These are phyloP conservation scores for Siniperca chuatsi DNA, from an alignment of 2,113 vertebrate genomes.

Conservation along the genomic window DNA sequence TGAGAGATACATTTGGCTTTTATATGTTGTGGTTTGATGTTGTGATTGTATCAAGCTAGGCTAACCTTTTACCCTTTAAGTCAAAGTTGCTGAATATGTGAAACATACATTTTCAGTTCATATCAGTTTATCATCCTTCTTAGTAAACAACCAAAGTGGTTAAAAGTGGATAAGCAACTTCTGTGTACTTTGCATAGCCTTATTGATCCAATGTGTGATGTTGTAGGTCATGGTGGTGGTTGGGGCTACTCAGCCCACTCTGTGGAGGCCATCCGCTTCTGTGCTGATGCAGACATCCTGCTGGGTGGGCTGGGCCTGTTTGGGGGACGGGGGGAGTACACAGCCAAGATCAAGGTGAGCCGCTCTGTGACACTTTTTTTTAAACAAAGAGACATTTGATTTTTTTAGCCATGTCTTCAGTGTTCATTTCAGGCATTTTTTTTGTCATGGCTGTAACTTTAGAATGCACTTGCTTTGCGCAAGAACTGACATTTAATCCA, in stretches of 20 bases:
- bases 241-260: slow-evolving; percentile 99
- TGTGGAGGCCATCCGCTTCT: slow-evolving; percentile 98
- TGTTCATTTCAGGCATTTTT: neutral
- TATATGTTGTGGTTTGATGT: neutral
- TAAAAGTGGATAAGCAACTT: neutral
- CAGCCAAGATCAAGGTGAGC: slow-evolving; percentile 97
- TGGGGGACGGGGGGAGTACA: slow-evolving; percentile 97
- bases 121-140: neutral
- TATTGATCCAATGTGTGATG: slow-evolving; percentile 24
- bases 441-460: neutral
- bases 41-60: neutral
- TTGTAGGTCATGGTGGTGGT: slow-evolving; percentile 96
- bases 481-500: neutral
- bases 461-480: neutral
- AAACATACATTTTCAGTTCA: neutral
- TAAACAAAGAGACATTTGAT: neutral
- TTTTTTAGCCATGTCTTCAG: neutral
- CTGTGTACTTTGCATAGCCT: slow-evolving; percentile 5
- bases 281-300: slow-evolving; percentile 95
- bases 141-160: neutral
- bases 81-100: neutral
- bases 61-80: neutral
- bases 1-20: neutral
- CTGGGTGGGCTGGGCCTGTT: slow-evolving; percentile 98
- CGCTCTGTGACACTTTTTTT: neutral